phyloP scores from a whole-genome alignment of 2,113 vertebrate genomes.

The Tachuris rubrigastra region DNA sequence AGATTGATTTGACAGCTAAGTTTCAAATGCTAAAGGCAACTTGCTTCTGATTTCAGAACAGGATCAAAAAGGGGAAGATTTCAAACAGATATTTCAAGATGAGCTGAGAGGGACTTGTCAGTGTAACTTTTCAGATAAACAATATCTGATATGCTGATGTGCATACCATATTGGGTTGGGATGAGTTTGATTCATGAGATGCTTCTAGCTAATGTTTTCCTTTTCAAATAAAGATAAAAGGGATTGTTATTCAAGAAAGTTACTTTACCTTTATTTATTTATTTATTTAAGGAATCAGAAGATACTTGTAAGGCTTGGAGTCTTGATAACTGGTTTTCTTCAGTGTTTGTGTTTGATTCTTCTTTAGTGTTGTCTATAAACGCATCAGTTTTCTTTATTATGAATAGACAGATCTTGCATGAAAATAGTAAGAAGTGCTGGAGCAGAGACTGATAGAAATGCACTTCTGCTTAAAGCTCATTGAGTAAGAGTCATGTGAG shows the following conservation, averaged over 20 bases:
- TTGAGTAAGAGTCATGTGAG: background rate
- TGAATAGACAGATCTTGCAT: background rate
- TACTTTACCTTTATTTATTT: background rate
- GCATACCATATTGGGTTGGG: background rate
- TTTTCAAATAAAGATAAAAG: slow-evolving; percentile 48
- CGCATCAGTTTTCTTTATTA: background rate
- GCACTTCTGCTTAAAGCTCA: background rate
- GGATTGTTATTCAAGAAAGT: slow-evolving; percentile 51
- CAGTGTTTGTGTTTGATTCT: background rate
- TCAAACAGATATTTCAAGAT: background rate
- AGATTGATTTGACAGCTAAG: slow-evolving; percentile 23
- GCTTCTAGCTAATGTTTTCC: slow-evolving; percentile 53
- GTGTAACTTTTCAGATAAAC: background rate
- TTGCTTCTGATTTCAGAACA: background rate
- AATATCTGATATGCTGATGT: background rate
- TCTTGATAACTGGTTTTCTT: background rate
- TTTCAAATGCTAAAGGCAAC: slow-evolving; percentile 24
- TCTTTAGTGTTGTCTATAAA: background rate
- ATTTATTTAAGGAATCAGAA: background rate
- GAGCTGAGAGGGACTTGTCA: background rate
- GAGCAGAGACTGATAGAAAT: background rate
- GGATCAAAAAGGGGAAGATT: slow-evolving; percentile 8
- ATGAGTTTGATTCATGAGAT: slow-evolving; percentile 47
- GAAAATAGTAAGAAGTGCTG: background rate
- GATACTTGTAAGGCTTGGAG: background rate